A percentile compares a stretch with the other conserved stretches of the same genome.
Evolutionary conservation across 2,888 invertebrate species (phyloP).

Genomic region (Pristionchus mayeri): DNA sequence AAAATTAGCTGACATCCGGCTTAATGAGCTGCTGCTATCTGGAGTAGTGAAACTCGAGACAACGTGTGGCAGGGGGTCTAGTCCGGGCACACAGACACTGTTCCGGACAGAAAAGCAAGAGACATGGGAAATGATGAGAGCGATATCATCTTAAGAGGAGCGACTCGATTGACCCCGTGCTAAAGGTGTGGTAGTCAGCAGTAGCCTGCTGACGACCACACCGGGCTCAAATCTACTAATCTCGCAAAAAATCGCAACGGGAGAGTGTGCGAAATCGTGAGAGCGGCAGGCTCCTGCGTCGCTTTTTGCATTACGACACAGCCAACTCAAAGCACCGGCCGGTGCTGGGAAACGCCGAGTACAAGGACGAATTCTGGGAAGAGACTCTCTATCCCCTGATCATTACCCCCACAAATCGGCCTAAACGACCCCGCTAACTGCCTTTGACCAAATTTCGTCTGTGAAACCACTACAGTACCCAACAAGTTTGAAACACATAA

Average conservation of each 20-base stretch:
- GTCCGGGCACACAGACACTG: no score
- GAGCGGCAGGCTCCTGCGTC: neutral
- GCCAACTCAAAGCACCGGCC: neutral
- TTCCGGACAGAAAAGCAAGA: no score
- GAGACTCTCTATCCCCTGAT: neutral
- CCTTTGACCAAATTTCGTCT: neutral
- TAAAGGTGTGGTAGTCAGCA: neutral
- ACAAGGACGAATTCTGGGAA: neutral
- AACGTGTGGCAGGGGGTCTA: no score
- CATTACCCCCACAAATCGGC: neutral
- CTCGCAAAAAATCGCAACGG: neutral
- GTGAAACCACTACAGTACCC: no score
- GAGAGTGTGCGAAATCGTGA: neutral
- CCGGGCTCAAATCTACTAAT: no score
- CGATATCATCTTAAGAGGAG: neutral
- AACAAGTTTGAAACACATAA: no score
- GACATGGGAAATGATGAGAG: neutral
- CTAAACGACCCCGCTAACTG: conserved; percentile 11
- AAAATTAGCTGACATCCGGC: conserved; percentile 41
- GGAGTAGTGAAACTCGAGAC: neutral
- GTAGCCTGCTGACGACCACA: no score
- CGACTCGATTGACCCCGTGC: conserved; percentile 6
- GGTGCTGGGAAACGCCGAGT: neutral
- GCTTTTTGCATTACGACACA: neutral
- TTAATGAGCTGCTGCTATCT: neutral